Evolutionary conservation across 1,140 invertebrate genomes (phyloP).

Genomic region (Pomacea maculata): DNA sequence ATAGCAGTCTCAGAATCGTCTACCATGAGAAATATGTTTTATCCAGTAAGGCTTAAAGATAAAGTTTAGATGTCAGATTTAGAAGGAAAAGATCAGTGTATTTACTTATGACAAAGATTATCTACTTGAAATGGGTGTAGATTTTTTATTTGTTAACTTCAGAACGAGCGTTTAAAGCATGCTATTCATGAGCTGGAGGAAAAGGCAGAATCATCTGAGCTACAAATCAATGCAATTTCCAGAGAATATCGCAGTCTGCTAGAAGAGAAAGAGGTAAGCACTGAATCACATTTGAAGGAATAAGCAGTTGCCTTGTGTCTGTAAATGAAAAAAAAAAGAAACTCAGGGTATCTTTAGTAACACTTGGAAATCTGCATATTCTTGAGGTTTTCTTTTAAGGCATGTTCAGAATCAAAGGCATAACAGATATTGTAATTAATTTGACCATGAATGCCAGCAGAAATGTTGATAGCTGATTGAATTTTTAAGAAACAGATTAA

Average conservation of each 20-base stretch:
- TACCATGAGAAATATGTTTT: neutral
- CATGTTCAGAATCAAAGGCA: too few relatives aligned
- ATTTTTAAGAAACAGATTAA: too few relatives aligned
- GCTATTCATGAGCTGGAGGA: constrained; percentile 56
- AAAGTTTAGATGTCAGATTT: neutral
- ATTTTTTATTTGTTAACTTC: constrained; percentile 23
- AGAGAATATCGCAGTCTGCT: constrained; percentile 52
- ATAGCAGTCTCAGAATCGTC: neutral
- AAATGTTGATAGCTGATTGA: too few relatives aligned
- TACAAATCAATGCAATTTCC: constrained; percentile 61
- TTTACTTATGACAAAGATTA: neutral
- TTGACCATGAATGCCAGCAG: too few relatives aligned
- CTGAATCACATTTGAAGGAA: too few relatives aligned
- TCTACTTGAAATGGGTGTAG: neutral
- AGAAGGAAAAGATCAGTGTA: constrained; percentile 1
- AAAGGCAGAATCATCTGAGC: constrained; percentile 58
- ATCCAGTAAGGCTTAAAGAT: neutral
- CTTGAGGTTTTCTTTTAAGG: too few relatives aligned
- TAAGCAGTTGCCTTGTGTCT: too few relatives aligned
- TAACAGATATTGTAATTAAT: too few relatives aligned
- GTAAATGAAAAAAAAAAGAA: too few relatives aligned
- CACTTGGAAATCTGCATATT: too few relatives aligned
- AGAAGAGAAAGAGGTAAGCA: constrained; percentile 56
- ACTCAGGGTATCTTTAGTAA: too few relatives aligned
- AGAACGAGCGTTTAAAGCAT: constrained; percentile 56